Base-by-base conservation (phyloP, 2,113 vertebrate species). In the Copsychus sechellarum region DNA sequence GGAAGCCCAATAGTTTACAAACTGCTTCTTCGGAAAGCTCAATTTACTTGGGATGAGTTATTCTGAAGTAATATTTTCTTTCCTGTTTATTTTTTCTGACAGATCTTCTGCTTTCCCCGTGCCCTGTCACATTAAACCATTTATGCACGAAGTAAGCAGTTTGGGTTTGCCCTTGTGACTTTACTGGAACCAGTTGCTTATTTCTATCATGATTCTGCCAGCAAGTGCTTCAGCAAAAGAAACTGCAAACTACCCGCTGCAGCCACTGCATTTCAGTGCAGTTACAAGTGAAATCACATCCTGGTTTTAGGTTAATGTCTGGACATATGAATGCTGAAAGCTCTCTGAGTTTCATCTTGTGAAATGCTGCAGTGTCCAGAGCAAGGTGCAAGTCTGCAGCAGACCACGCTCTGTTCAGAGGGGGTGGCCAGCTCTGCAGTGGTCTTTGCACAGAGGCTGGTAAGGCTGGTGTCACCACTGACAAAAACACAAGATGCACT, bases 1-100 rank as follows among this genome's bases (percentile, higher is more conserved):
- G 73, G 70, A 92, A 92, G 87, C 25, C 24, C 47, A n/a, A 2
- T 71, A 64, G 83, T 82, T 93, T 79, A 61, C 81, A 57, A 74
- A 65, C 70, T 91, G 77, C 73, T 85, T 70, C 66, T 95, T 87
- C 1, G 0, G 73, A 81, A 92, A 91, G 53, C 89, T 92, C 86
- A 11, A 45, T 91, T 95, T 81, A 84, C 89, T 95, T 61, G 69
- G 57, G 66, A 57, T 64, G 74, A 92, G 81, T 80, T 94, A 78
- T 60, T 95, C 86, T 51, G 50, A 86, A 90, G 76, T 26, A 77
- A 42, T 92, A 61, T 88, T 90, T 93, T 85, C 40, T 83, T 95
- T 73, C 43, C 80, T 88, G 66, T 80, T 94, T 88, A 93, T 95
- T 94, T 94, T 92, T 70, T 51, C 42, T 92, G 94, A 76, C 77